Base-by-base conservation (phyloP, 53 echinoderm and acorn worm genomes). In the Temnopleurus reevesii region DNA sequence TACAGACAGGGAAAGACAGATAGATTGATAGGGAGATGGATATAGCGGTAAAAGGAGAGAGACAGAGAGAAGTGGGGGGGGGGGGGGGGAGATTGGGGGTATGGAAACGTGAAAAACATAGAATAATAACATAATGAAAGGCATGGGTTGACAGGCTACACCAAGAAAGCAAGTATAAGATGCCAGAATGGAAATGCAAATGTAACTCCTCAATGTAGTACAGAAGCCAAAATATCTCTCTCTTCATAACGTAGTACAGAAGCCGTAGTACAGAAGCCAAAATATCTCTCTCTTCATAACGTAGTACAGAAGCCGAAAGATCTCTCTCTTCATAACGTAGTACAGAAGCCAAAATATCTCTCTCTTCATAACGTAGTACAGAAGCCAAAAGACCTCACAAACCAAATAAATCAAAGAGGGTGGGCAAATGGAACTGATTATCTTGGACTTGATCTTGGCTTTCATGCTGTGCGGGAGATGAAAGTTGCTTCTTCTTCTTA, bases 391-490 rank as follows among this genome's bases (percentile, higher is more conserved):
- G n/a, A n/a, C 36, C 71, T 21, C 36, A 19, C 3, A 71, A 71
- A 38, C 43, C 49, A 79, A 79, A 49, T 49, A 15, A 17, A 79
- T 12, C 24, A 79, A 79, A 49, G 12, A 27, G 76, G 41, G 41
- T 71, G 23, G 43, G 41, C 71, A 41, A 79, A 79, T 79, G 49
- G 79, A n/a, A 79, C 26, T 79, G 51, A 79, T 79, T 79, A 79
- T 49, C 41, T 41, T 7, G 41, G 13, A 41, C n/a, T 71, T 18
- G 71, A 71, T 71, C 71, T 71, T 23, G 3, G 71, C 71, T 41
- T 41, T 71, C 71, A 36, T 23, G 71, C 71, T 10, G 21, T 71
- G 38, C 71, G 8, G 21, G 18, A 41, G 71, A 71, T 71, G 71
- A 41, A 38, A 38, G n/a, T n/a, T 71, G 41, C 71, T 71, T 71